Percentiles rank a stretch among this genome's conserved stretches.
Conservation (phyloP, 2,113 vertebrate species). For the Erinaceus europaeus region DNA sequence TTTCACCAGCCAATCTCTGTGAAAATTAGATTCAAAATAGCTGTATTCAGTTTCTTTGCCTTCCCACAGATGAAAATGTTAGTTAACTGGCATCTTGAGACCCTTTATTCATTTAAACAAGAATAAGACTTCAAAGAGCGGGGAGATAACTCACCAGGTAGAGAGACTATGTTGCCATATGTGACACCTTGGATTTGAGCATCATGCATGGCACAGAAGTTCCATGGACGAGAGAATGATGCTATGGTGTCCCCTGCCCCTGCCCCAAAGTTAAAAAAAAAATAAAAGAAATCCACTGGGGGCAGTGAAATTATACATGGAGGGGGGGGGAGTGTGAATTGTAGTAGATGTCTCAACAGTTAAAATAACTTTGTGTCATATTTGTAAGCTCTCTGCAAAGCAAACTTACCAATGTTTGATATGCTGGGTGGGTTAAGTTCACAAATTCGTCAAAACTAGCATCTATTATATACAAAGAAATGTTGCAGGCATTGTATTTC, state of each 20-base stretch:
- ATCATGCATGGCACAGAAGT: too few species aligned
- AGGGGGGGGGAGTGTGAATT: too few species aligned
- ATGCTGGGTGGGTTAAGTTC: background rate
- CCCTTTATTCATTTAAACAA: conserved; percentile 31
- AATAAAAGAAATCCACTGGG: too few species aligned
- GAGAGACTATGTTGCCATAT: too few species aligned
- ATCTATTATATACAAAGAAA: background rate
- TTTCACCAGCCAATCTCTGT: conserved; percentile 28
- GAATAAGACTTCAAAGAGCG: conserved; percentile 23
- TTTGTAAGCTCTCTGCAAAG: background rate
- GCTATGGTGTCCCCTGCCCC: too few species aligned
- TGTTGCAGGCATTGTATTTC: background rate
- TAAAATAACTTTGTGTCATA: background rate
- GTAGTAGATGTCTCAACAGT: background rate
- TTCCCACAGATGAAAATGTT: conserved; percentile 33
- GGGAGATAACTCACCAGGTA: too few species aligned
- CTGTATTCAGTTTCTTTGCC: conserved; percentile 23
- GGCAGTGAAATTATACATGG: too few species aligned
- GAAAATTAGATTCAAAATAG: conserved; percentile 45
- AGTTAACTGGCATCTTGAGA: background rate
- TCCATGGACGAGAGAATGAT: too few species aligned
- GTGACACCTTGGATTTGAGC: too few species aligned
- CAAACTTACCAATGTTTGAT: background rate
- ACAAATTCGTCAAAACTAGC: background rate
- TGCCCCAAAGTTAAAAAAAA: too few species aligned